Evolutionary conservation across 2,113 vertebrate species (phyloP), one percentile per base, ranked within the genome.

Genomic region (Ailurus styani): DNA sequence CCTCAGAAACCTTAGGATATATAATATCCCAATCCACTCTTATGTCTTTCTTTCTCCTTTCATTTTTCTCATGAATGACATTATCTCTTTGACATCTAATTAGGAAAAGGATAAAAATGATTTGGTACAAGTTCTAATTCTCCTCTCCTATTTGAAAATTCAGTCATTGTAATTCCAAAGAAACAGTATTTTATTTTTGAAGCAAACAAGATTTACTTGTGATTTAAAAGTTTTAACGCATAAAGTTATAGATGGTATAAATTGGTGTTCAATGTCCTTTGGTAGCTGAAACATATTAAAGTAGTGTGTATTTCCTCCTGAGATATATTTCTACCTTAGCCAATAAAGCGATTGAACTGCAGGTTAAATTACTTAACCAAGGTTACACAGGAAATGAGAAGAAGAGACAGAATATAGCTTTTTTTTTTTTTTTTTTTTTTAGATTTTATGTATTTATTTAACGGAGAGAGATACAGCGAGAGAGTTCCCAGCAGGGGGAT

Each of bases 51-150:
- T 29, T 87, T 40, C 10, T 40, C 50, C 29, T 86, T 34, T 57
- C n/a, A 31, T 21, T 77, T 3, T 62, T 21, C 23, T 72, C 3
- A 21, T 8, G 20, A 55, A 91, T 64, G 23, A 25, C 9, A 40
- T 9, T 64, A 72, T 81, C 9, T 70, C 40, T 75, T 77, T 86
- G 40, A 62, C 3, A 47, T 91, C 17, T 86, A 31, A 73, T 12
- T 54, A 78, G 47, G 1, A 90, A 90, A 72, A 31, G 8, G 1
- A 88, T n/a, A 60, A 68, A 93, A 21, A 31, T 68, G 2, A 87
- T 97, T 90, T 96, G 83, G 15, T 88, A 5, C 50, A 97, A 81
- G 12, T 10, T 47, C 31, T 90, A 68, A 92, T 84, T 91, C 25
- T 52, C 0, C 47, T 95, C 29, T 91, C 3, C 1, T 47, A 42